A percentile compares a stretch with the other conserved stretches of the same genome.
Conservation (phyloP, 2,888 invertebrate species). For the Tuberolachnus salignus region DNA sequence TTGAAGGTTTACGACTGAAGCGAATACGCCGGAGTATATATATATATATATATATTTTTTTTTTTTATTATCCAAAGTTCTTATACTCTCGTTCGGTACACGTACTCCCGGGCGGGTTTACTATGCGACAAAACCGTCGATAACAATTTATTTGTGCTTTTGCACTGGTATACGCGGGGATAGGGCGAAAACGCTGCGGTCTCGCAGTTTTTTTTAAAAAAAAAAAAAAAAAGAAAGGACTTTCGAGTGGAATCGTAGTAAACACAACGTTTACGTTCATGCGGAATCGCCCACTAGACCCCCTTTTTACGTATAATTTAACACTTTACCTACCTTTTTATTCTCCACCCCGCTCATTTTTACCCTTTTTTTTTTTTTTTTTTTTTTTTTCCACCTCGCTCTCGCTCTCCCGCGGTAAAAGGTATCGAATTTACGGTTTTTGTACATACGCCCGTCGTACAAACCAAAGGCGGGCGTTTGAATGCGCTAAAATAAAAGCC, state of each 20-base stretch:
- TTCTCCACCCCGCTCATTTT: constrained; percentile 4
- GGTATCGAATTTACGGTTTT: constrained; percentile 32
- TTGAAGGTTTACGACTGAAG: no score
- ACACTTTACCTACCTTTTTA: constrained; percentile 13
- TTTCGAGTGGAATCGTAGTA: constrained; percentile 15
- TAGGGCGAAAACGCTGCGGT: not conserved
- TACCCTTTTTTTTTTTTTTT: no score
- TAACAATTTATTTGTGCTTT: constrained; percentile 44
- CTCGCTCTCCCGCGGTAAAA: no score
- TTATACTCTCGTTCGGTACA: constrained; percentile 24
- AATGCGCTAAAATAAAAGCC: no score
- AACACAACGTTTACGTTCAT: constrained; percentile 31
- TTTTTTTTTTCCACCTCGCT: constrained; percentile 14
- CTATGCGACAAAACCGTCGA: constrained; percentile 27
- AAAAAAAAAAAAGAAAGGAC: no score
- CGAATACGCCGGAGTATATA: no score
- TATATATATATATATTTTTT: no score
- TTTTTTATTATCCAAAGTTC: constrained; percentile 1
- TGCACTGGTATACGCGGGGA: not conserved
- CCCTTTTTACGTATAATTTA: not conserved
- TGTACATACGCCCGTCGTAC: not conserved
- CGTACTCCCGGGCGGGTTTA: not conserved
- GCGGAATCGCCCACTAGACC: constrained; percentile 36
- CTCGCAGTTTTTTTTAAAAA: constrained; percentile 32
- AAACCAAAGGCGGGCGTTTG: not conserved